Evolutionary conservation across 2,888 invertebrate genomes (phyloP), one percentile per base, ranked within the genome.

Genomic region (Leptopilina myrica): DNA sequence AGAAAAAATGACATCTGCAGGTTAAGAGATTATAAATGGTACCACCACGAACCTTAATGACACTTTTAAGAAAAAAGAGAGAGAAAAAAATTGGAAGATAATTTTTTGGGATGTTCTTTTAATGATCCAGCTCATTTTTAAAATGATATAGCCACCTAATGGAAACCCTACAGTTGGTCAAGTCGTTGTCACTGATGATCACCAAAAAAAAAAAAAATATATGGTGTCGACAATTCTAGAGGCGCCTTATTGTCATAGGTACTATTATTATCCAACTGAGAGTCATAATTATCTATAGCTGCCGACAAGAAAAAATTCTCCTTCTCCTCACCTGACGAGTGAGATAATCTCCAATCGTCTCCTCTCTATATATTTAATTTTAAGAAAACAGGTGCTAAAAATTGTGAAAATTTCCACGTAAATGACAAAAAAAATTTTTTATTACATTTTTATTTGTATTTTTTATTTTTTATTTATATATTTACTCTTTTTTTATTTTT

Each of bases 141-240:
- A 62, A 20, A 62, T 62, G 20, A 62, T 62, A 62, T 20, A 62
- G 62, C 62, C 20, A 20, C 11, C 20, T 62, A n/a, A 62, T 33
- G n/a, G 62, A 62, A 62, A 20, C 20, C 62, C 9, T 43, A 9
- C 62, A 62, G 20, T 62, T 62, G 15, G 62, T n/a, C 20, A 20
- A 20, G 62, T 62, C 62, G 62, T 62, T 62, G 62, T 62, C 62
- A 62, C 62, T 62, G 62, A 62, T 62, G 62, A 62, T 62, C 62
- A 62, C 3, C 8, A 62, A 62, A 20, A 20, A 9, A 62, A 62
- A 20, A 62, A 20, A 62, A 62, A 62, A 20, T 20, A 62, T 8
- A 62, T 20, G 5, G 62, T 62, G 62, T 62, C 15, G 62, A 62
- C 8, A 62, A 62, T 62, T 62, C 9, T 62, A 62, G 62, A 62